Base-by-base conservation (phyloP, 2,113 vertebrate species). In the Heterochromis multidens region DNA sequence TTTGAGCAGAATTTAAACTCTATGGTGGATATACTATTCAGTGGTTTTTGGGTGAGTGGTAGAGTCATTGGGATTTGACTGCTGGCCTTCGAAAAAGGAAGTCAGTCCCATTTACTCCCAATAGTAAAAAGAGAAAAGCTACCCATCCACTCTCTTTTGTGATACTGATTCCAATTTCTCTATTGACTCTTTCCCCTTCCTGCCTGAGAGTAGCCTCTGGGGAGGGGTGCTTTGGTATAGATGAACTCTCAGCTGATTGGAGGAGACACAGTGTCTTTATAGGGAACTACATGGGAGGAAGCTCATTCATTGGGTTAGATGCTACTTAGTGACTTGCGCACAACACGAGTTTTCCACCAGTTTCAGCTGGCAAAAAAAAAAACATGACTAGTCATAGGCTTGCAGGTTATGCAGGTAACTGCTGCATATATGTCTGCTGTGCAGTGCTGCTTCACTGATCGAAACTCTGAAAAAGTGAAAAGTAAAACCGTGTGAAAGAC, bases 111-210 rank as follows among this genome's bases (percentile, higher is more conserved):
- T 89, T 89, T 84, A 83, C 79, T 81, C 79, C 81, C 77, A 1
- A 6, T 23, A 77, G 88, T 87, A 76, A 82, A 87, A 83, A 46
- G n/a, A n/a, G n/a, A 46, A 49, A 43, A 43, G 37, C 27, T 70
- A 80, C 65, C 81, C 29, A 2, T 88, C 57, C 63, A 21, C 76
- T 83, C 46, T 87, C 77, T 76, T 77, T 78, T 84, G 87, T 89
- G 90, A 92, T 94, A 88, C 82, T 70, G 91, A 91, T 90, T 87
- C 86, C 86, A 83, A 62, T 92, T 92, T 90, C 95, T 94, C 37
- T 83, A 85, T 94, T 93, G 90, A 84, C 90, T 85, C 72, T 88
- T 94, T 94, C 93, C 93, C 91, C 79, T 93, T 92, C 89, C 91
- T 94, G 92, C 87, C 86, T 65, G 79, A 35, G 76, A 93, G 86